Base-by-base conservation (phyloP, 2,113 vertebrate genomes). In the Polyodon spathula region DNA sequence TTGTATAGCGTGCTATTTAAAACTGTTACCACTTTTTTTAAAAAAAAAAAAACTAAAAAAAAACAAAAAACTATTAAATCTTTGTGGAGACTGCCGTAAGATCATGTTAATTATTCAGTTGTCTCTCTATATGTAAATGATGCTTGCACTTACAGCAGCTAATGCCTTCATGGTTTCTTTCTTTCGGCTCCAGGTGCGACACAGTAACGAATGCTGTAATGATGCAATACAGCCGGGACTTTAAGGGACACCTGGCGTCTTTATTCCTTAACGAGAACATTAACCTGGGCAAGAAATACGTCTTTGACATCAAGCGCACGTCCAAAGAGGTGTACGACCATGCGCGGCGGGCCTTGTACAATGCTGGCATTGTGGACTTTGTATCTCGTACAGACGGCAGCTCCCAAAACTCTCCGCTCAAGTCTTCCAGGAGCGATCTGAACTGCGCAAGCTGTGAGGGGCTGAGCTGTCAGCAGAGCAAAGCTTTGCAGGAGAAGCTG, bases 221-320 rank as follows among this genome's bases (percentile, higher is more conserved):
- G 94, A 98, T 98, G 96, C 96, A 99, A 70, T 99, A 99, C 55
- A 99, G 95, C 71, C 83, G 95, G 58, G 95, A 99, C 75, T 86
- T 99, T 67, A 98, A 97, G 70, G 96, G 96, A 40, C 95, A 98
- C 77, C 72, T 99, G 41, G 96, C 95, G 0, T 99, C 95, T 2
- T 84, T 99, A 0, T 98, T 99, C 75, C 89, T 99, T 68, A 97
- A 97, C 48, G 96, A 99, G 73, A 97, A 97, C 74, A 92, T 98
- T 65, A 93, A 96, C 80, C 87, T 99, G 56, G 96, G 96, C 60
- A 99, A 99, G 84, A 99, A 98, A 61, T 99, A 97, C 0, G 92
- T 99, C 16, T 99, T 99, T 42, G 96, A 99, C 71, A 99, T 99
- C 65, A 90, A 89, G 48, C 92, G 96, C 70, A 99, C 96, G 1